Base-by-base conservation (phyloP, 1,140 invertebrate species). In the Danaus melanippus region DNA sequence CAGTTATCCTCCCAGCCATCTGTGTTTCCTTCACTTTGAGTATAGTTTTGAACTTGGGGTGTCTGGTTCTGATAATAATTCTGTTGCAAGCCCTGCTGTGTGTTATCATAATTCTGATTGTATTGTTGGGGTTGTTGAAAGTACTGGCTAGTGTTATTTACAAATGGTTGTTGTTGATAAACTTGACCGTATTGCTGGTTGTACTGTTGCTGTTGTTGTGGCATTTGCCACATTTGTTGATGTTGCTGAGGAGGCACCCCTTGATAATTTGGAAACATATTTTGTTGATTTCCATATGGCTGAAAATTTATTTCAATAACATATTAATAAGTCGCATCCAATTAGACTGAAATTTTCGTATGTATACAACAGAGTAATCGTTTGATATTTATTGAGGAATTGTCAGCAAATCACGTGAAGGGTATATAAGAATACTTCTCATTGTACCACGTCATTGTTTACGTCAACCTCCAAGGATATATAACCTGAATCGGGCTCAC, bases 1-100 rank as follows among this genome's bases (percentile, higher is more conserved):
- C 86, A 87, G 46, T 86, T 84, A 41, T 88, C 87, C 62, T 84
- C 81, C 84, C 84, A 86, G 12, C 60, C 63, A 61, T 86, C 84
- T 32, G 62, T 53, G 46, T 71, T 74, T 8, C 67, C 57, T 56
- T 80, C 71, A 56, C 67, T 75, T 54, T 80, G 73, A 11, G 49
- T 42, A 46, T 71, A 72, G 47, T 63, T 72, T 51, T 74, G 80
- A 46, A 77, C 76, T 47, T 62, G 72, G 3, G 53, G 56, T 52
- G 62, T 55, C 57, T 76, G 74, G 52, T 66, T 82, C 46, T 66
- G 71, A 67, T 74, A 78, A 59, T 74, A 84, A 53, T 71, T 80
- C 62, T 75, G 80, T 50, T 71, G 76, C 54, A 77, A 81, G 3
- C 62, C 64, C 41, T 68, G 71, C 52, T 74, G 75, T n/a, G 59